Base-by-base conservation (phyloP, 2,888 invertebrate species). In the Syritta pipiens region DNA sequence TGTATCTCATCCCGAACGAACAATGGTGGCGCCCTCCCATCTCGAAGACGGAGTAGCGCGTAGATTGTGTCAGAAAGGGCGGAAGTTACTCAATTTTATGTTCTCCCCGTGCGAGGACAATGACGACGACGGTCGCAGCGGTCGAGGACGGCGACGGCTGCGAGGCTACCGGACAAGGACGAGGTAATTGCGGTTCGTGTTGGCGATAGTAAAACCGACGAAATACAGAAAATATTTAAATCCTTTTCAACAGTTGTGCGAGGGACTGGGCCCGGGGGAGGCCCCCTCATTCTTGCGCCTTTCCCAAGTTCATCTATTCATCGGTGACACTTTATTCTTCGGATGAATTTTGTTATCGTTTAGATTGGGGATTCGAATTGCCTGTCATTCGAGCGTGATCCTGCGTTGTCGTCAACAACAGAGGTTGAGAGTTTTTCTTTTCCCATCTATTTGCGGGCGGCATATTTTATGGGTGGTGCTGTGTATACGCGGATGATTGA, bases 311-410 rank as follows among this genome's bases (percentile, higher is more conserved):
- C 62, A 59, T 76, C 57, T 76, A 63, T 63, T 71, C 44, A 57
- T 76, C 57, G 69, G 22, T 63, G 69, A 63, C 76, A 75, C 68
- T 75, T 69, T 62, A 49, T 63, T 68, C 49, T 17, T 42, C 19
- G 46, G 48, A 49, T 62, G 40, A 57, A 69, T 69, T 63, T 63
- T 57, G 14, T 19, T 76, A 63, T 62, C 62, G 35, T 44, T 63
- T 49, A 57, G 49, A 69, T 76, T 69, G 63, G 40, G 37, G 17
- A 35, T 60, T 46, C 40, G 48, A 59, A 71, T 71, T 71, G 69
- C 69, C 55, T 69, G 63, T 57, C 62, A 57, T 76, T 57, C 26
- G 28, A 28, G 28, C 9, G 19, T 7, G 35, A 44, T 60, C 48
- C 40, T 59, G 51, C 40, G 37, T n/a, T 9, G 19, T 10, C 26